These are phyloP conservation scores for Achlya flavicornis DNA, from an alignment of 2,888 invertebrate genomes.

Conservation along the genomic window DNA sequence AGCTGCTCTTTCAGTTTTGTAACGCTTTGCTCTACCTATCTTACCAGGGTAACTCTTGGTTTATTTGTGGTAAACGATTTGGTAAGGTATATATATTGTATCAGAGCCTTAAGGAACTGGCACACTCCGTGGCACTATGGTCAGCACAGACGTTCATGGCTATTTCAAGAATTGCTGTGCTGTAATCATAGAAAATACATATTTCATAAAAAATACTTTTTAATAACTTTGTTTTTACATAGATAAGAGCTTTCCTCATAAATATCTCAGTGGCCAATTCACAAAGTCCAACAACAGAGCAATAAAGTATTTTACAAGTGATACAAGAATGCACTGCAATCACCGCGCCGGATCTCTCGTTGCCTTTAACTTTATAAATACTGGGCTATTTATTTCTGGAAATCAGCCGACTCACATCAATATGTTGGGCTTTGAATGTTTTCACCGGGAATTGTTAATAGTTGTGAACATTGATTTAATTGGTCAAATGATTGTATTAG, in stretches of 20 bases:
- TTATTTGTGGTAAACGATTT: no score
- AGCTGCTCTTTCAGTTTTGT: no score
- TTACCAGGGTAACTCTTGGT: no score
- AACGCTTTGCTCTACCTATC: no score
- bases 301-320: conserved; percentile 84
- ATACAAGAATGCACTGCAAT: conserved; percentile 78
- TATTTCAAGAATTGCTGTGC: no score
- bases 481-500: conserved; percentile 1
- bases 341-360: conserved; percentile 70
- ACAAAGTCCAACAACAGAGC: conserved; percentile 51
- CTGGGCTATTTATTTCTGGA: conserved; percentile 81
- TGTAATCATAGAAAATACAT: no score
- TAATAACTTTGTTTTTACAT: background rate
- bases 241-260: no score
- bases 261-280: conserved; percentile 43
- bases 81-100: no score
- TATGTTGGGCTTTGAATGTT: conserved; percentile 43
- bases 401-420: conserved; percentile 76
- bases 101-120: no score
- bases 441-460: conserved; percentile 27
- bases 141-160: no score
- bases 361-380: conserved; percentile 80
- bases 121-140: no score
- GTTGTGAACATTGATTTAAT: conserved; percentile 12
- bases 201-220: no score